Evolutionary conservation across 2,113 vertebrate genomes (phyloP).

Genomic region (Tenebrosternarchus preto): DNA sequence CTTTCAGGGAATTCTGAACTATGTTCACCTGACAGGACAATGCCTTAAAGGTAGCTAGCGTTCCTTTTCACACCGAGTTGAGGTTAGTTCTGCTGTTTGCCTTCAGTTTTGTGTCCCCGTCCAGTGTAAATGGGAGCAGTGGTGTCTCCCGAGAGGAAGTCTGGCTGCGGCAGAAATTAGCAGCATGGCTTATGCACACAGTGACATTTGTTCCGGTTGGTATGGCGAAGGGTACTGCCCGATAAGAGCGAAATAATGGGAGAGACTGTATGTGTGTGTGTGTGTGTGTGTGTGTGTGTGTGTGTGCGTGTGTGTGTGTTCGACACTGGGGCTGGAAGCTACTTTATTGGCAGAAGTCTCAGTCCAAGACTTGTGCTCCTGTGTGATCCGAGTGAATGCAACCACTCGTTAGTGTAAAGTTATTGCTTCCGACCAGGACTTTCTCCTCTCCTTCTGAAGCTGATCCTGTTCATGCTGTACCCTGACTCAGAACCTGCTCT

Average conservation of each 20-base stretch:
- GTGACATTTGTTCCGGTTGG: too few relatives aligned
- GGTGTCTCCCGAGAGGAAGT: constrained; percentile 2
- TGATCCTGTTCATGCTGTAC: neutral
- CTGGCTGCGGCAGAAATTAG: constrained; percentile 14
- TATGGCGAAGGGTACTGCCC: too few relatives aligned
- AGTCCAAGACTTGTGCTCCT: neutral
- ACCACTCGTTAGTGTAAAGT: neutral
- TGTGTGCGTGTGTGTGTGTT: neutral
- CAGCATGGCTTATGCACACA: too few relatives aligned
- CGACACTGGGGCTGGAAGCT: too few relatives aligned
- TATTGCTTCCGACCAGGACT: neutral
- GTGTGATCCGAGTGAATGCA: neutral
- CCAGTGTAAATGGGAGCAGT: neutral
- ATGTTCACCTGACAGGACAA: too few relatives aligned
- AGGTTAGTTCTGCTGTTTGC: neutral
- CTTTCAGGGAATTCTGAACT: too few relatives aligned
- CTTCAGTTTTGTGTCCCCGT: neutral
- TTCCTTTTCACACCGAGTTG: neutral
- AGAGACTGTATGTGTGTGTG: constrained; percentile 2
- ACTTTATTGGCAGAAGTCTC: too few relatives aligned
- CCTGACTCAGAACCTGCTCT: too few relatives aligned
- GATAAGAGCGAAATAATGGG: too few relatives aligned
- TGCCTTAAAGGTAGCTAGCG: neutral
- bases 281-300: constrained; percentile 7
- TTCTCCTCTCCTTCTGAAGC: neutral